These are phyloP conservation scores for Aegotheles bennettii DNA, from an alignment of 2,113 vertebrate genomes.

Conservation along the genomic window DNA sequence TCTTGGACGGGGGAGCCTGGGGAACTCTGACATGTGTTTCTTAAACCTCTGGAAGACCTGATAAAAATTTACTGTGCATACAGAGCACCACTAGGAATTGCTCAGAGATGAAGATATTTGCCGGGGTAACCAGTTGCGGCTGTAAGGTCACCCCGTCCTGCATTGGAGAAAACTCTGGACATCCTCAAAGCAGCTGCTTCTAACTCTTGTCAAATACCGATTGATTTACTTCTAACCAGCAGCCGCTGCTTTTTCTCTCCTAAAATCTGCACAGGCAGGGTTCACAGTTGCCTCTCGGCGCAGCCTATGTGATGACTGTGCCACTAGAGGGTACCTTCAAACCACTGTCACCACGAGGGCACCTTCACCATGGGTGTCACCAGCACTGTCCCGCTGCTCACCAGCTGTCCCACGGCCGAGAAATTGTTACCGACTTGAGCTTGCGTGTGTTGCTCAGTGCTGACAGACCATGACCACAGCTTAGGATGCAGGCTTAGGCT, in stretches of 20 bases:
- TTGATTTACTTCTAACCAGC: neutral
- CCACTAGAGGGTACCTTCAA: neutral
- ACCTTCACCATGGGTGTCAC: neutral
- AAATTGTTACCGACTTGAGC: fast-evolving
- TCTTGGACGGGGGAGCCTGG: neutral
- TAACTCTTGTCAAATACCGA: fast-evolving
- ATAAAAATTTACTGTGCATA: neutral
- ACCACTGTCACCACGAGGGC: fast-evolving
- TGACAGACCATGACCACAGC: neutral
- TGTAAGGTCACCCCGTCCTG: neutral
- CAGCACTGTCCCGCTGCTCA: neutral
- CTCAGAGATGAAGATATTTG: neutral
- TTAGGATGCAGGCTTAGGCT: neutral
- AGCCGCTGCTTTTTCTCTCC: neutral
- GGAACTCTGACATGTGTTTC: neutral
- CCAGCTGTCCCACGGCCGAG: too few relatives aligned
- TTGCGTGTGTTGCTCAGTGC: fast-evolving
- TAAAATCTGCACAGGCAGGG: neutral
- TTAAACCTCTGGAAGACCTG: neutral
- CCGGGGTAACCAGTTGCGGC: neutral
- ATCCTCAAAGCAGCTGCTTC: neutral
- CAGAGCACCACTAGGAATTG: neutral
- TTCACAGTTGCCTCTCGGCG: fast-evolving
- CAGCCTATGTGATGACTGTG: neutral
- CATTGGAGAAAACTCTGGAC: neutral